Percentiles rank a stretch among this genome's conserved stretches.
Evolutionary conservation across 2,888 invertebrate genomes (phyloP).

Genomic region (Litoditis marina): DNA sequence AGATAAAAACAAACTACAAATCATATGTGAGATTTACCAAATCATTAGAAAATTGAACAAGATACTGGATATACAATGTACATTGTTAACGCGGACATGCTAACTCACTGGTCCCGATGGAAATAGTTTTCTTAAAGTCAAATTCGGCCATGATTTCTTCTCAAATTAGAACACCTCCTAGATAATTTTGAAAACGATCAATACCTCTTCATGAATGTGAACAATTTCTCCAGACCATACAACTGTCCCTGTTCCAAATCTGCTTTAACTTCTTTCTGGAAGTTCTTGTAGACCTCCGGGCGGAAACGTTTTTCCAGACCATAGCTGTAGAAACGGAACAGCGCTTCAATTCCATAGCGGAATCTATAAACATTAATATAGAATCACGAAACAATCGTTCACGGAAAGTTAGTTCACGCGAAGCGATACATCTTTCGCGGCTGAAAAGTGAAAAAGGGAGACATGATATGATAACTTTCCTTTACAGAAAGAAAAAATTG

Average conservation of each 20-base stretch:
- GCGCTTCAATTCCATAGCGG: conserved; percentile 70
- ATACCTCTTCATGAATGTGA: conserved; percentile 83
- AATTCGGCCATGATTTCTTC: too few species aligned
- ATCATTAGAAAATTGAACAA: too few species aligned
- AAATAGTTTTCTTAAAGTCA: too few species aligned
- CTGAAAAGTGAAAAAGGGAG: too few species aligned
- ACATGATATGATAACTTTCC: too few species aligned
- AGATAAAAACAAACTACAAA: neutral
- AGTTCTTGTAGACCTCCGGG: conserved; percentile 89
- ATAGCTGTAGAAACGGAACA: conserved; percentile 94
- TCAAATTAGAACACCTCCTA: too few species aligned
- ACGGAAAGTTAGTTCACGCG: neutral
- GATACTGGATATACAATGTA: too few species aligned
- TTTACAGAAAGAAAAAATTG: too few species aligned
- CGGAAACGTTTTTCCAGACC: conserved; percentile 93
- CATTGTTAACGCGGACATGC: too few species aligned
- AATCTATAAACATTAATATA: conserved; percentile 27
- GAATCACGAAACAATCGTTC: neutral
- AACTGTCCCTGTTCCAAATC: conserved; percentile 73
- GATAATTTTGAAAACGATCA: too few species aligned
- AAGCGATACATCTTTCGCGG: too few species aligned
- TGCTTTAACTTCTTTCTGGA: conserved; percentile 70
- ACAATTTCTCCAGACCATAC: conserved; percentile 97
- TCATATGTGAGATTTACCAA: neutral
- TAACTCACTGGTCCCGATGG: too few species aligned